These are phyloP conservation scores for Bellardia pandia DNA, from an alignment of 2,888 invertebrate species.

Conservation along the genomic window DNA sequence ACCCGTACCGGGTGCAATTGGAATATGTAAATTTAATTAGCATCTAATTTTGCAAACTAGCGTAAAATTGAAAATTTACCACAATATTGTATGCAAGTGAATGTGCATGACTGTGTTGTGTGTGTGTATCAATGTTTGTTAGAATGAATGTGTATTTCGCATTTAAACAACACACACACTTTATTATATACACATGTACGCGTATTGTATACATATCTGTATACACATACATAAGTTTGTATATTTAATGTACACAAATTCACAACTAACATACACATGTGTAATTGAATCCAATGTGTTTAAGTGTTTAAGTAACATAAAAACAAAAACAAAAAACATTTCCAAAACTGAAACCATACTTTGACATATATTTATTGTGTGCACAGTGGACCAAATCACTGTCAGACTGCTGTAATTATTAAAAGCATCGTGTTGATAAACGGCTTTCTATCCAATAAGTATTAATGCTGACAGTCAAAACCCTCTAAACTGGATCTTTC, in stretches of 20 bases:
- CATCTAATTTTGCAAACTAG: slow-evolving; percentile 76
- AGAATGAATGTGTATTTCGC: slow-evolving; percentile 5
- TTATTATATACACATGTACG: too few species aligned
- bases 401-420: neutral
- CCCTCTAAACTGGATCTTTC: too few species aligned
- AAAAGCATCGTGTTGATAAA: neutral
- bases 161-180: neutral
- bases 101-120: neutral
- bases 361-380: slow-evolving; percentile 44
- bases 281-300: slow-evolving; percentile 51
- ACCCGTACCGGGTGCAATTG: slow-evolving; percentile 69
- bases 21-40: slow-evolving; percentile 77
- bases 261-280: slow-evolving; percentile 36
- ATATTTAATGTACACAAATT: slow-evolving; percentile 48
- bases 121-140: neutral
- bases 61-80: slow-evolving; percentile 77
- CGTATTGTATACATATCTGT: too few species aligned
- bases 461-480: too few species aligned
- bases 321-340: slow-evolving; percentile 16
- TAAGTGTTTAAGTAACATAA: slow-evolving; percentile 10
- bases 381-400: neutral
- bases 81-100: slow-evolving; percentile 67
- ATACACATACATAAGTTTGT: slow-evolving; percentile 31
- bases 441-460: too few species aligned
- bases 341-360: slow-evolving; percentile 51